These are phyloP conservation scores for Oreochromis niloticus DNA, from an alignment of 2,113 vertebrate genomes.

Conservation along the genomic window DNA sequence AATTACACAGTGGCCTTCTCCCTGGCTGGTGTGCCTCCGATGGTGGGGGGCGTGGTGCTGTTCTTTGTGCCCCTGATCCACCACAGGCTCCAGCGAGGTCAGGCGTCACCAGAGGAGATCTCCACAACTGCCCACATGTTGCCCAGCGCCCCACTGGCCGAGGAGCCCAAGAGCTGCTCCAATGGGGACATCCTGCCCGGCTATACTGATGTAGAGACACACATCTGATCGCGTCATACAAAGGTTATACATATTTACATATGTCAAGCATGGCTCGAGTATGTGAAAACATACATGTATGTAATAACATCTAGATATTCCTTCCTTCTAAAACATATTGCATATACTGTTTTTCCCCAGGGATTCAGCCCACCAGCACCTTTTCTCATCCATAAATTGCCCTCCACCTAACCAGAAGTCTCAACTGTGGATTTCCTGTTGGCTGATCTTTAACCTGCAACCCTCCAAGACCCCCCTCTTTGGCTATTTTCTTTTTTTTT, in stretches of 20 bases:
- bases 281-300: background rate
- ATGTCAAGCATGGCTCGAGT: background rate
- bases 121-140: constrained; percentile 83
- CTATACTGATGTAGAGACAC: constrained; percentile 82
- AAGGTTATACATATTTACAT: constrained; percentile 34
- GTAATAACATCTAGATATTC: background rate
- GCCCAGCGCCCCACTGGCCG: constrained; percentile 17
- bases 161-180: constrained; percentile 68
- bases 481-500: constrained; percentile 18
- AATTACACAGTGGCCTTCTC: constrained; percentile 91
- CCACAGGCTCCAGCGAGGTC: constrained; percentile 72
- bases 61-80: constrained; percentile 88
- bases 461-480: background rate
- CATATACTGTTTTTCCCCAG: background rate
- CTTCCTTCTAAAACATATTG: background rate
- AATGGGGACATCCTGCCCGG: constrained; percentile 92
- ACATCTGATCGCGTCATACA: constrained; percentile 71
- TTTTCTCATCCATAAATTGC: constrained; percentile 26
- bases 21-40: constrained; percentile 89
- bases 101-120: constrained; percentile 71
- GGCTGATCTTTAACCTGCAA: constrained; percentile 15
- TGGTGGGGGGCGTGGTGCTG: constrained; percentile 87
- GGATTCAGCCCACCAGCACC: constrained; percentile 65
- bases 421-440: constrained; percentile 16
- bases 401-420: constrained; percentile 5